Base-by-base conservation (phyloP, 1,140 invertebrate species). In the Zaprionus lachaisei region DNA sequence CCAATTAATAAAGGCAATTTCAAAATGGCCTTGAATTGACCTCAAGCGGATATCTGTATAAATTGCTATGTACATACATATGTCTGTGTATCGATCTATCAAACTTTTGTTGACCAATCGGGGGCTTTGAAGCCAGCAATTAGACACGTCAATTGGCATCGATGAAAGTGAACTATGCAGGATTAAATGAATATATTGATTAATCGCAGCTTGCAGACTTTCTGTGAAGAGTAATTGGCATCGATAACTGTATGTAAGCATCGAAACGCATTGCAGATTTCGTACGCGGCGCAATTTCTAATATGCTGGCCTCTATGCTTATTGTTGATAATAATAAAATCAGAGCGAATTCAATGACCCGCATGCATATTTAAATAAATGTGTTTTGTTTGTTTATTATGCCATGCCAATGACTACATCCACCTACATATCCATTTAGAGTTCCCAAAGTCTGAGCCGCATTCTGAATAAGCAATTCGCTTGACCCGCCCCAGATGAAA, bases 381-480 rank as follows among this genome's bases (percentile, higher is more conserved):
- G 17, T 22, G 14, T 31, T 31, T 20, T n/a, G 28, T 49, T 57
- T 28, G 26, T 49, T 58, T 28, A 17, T 37, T 69, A 49, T 37
- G 9, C 51, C 61, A 72, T 72, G 26, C 7, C 11, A 71, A 64
- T 64, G 54, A 55, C 49, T 41, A 38, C 11, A 34, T 7, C 12
- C 54, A 72, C 54, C 62, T 62, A 58, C 31, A 65, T 66, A 66
- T 51, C 44, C 41, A 56, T 57, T 41, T 66, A 37, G 58, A 37
- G 58, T 72, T 72, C 70, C 70, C 63, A 67, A 24, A 38, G 49
- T n/a, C 14, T 38, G 15, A 74, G 63, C 69, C 79, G 64, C 65
- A 74, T 65, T 77, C 74, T 67, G 79, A 81, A 81, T 81, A 66
- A 51, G 37, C 60, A 81, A 81, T 77, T 68, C n/a, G 28, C 31